Evolutionary conservation across 2,888 invertebrate species (phyloP), one percentile per base, ranked within the genome.

Genomic region (Tinea trinotella): DNA sequence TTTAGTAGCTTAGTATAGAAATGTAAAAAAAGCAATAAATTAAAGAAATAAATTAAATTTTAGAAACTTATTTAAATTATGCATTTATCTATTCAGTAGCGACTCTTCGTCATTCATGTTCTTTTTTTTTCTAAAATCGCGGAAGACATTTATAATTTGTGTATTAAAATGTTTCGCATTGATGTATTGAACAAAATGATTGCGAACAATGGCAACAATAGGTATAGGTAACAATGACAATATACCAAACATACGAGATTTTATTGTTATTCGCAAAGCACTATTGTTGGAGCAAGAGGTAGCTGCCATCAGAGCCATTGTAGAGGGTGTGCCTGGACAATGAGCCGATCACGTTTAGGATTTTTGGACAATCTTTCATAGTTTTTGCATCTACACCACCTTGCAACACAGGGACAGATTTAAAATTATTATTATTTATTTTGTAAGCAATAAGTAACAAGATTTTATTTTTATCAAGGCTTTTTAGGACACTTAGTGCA

Each of bases 91-190:
- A 7, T 7, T 30, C 30, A 30, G 10, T 53, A 52, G 19, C 18
- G 46, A 56, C 66, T 70, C 69, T 53, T 62, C 18, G 24, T 18
- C 34, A 53, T 55, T 56, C 55, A 22, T 50, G 50, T 50, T 12
- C 50, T 2, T n/a, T 18, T 48, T n/a, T 46, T 22, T 18, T 4
- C 4, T 24, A 59, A 63, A 63, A 65, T 64, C 61, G 70, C 80
- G 81, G 82, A 84, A 84, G 82, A 84, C 81, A 73, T 82, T 79
- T 78, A 83, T 84, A 84, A 83, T 84, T 84, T 81, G 76, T 78
- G 83, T 84, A 85, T 85, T 85, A 85, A 83, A 84, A 84, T 83
- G 84, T 84, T 83, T 84, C 82, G 68, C 82, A 83, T 83, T 79
- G 82, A 83, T 82, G 70, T 66, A 59, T 55, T 65, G 66, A 71